These are phyloP conservation scores for Oeneis ivallda DNA, from an alignment of 2,888 invertebrate species.

Conservation along the genomic window DNA sequence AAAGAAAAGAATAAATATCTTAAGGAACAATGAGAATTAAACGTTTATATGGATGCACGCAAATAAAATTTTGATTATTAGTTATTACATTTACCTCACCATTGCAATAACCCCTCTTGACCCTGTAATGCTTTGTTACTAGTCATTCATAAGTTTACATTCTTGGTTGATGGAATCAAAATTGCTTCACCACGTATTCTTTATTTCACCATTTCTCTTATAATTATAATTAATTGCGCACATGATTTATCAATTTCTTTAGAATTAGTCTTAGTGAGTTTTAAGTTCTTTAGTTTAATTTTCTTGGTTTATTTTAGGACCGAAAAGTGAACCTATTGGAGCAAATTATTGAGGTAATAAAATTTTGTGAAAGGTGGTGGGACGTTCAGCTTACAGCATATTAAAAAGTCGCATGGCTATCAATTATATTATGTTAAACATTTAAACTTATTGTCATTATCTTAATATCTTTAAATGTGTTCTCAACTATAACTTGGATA, in stretches of 20 bases:
- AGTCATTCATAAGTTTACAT: neutral
- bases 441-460: constrained; percentile 43
- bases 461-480: neutral
- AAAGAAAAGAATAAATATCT: too few species aligned
- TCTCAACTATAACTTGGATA: constrained; percentile 35
- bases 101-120: too few species aligned
- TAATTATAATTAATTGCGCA: neutral
- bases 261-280: neutral
- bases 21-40: too few species aligned
- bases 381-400: neutral
- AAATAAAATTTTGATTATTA: too few species aligned
- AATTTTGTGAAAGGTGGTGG: constrained; percentile 35
- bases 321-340: constrained; percentile 56
- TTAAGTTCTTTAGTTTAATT: constrained; percentile 31
- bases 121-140: constrained; percentile 1
- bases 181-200: constrained; percentile 3
- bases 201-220: neutral
- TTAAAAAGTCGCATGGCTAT: constrained; percentile 21
- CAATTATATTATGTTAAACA: neutral
- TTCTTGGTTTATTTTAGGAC: constrained; percentile 61
- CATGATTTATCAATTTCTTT: neutral
- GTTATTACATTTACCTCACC: too few species aligned
- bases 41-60: too few species aligned
- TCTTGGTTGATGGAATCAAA: neutral
- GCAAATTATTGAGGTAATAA: constrained; percentile 59